Conservation (phyloP, 2,797 vertebrate species). For the Octomys mimax region DNA sequence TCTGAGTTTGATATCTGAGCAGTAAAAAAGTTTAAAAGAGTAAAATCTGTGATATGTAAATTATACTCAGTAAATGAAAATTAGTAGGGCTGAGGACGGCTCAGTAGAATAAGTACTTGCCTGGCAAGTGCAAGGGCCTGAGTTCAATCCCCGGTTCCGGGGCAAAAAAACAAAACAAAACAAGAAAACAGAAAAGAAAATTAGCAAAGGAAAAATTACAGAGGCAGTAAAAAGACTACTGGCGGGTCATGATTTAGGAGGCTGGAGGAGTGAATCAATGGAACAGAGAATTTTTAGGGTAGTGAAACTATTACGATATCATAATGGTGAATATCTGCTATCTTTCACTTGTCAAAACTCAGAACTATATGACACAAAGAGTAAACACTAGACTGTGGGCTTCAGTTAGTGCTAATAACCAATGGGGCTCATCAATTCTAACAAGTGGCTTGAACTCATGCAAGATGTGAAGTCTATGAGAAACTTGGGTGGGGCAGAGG, state of each 20-base stretch:
- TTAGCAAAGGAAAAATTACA: neutral
- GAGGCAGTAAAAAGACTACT: neutral
- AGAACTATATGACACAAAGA: neutral
- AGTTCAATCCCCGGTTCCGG: no score
- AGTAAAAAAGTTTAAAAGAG: neutral
- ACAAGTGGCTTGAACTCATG: fast-evolving
- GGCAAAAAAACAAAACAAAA: no score
- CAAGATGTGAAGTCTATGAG: neutral
- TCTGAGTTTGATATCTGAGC: neutral
- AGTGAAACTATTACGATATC: neutral
- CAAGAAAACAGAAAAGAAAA: neutral
- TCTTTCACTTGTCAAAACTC: neutral
- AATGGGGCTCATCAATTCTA: neutral
- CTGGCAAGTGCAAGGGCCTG: no score
- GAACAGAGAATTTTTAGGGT: neutral
- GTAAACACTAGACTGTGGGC: neutral
- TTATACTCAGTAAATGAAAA: neutral
- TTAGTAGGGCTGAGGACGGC: no score
- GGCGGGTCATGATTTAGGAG: neutral
- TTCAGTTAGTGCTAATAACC: neutral
- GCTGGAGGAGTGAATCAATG: neutral
- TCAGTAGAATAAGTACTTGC: no score
- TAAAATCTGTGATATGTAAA: neutral
- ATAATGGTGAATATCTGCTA: neutral
- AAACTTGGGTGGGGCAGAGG: neutral